Evolutionary conservation across 2,888 invertebrate genomes (phyloP), one percentile per base, ranked within the genome.

Genomic region (Drosophila stalkeri): DNA sequence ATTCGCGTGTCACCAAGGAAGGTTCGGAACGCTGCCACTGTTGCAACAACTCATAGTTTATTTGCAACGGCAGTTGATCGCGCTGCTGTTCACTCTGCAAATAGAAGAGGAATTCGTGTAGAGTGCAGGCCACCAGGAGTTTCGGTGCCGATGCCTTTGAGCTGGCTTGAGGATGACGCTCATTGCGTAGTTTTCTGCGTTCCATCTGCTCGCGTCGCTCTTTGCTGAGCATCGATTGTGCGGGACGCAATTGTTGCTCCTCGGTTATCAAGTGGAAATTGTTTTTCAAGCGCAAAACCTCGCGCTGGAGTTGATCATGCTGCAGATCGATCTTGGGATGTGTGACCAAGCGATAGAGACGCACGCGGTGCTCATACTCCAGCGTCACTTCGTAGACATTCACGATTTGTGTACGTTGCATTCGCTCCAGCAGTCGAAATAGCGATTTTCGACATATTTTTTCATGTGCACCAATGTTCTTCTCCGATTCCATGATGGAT

Each of bases 61-160:
- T 79, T 2, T 74, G 49, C 1, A 89, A 16, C 1, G 91, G 81
- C 14, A 66, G 51, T 18, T 89, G 86, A 23, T 93, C 82, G 0
- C 93, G 94, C 35, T 93, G 92, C 85, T 95, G 94, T 49, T 94
- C 95, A 81, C 95, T 95, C 9, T 95, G 93, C n/a, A 97, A 90
- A 90, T 96, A 96, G 91, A 94, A 96, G 16, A 97, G 89, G 76
- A 95, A 94, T 79, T 95, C 94, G 89, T 97, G 97, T 46, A 97
- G 88, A 3, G 94, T 92, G 69, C 95, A 94, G 92, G 96, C 94
- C 51, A 96, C 94, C 14, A 95, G 92, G 89, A 96, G 96, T 92
- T 96, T 97, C 4, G 87, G 84, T 0, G 80, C 65, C 20, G 69
- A 35, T 7, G 56, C 66, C 20, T 75, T 85, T 2, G 60, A 14